Base-by-base conservation (phyloP, 2,113 vertebrate genomes). In the Kobus ellipsiprymnus region DNA sequence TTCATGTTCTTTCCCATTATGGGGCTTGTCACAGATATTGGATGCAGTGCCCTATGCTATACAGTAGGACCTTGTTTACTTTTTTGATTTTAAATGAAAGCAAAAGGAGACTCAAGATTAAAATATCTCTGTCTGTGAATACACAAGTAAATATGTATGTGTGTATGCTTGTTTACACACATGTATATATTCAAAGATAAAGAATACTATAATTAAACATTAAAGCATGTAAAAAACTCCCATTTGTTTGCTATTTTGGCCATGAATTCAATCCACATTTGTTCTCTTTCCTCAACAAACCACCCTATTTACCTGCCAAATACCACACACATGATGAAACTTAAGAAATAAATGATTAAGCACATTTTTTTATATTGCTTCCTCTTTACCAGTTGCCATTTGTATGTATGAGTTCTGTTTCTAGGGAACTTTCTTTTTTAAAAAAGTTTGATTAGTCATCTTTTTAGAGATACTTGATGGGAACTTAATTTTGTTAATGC, bases 261-360 rank as follows among this genome's bases (percentile, higher is more conserved):
- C 67, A 55, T 12, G 57, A 94, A 36, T 74, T 84, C 46, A 40
- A n/a, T 83, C 60, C 30, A 91, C 15, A 0, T 74, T 80, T 29
- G 30, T 60, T 8, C 2, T 96, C 86, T 97, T 98, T 97, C 93
- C 95, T 94, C 60, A 98, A 97, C 80, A 96, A 92, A 52, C 78
- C 50, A 62, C 62, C 55, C 16, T 97, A 46, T 98, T 92, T 91
- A 93, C 40, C 96, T 50, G 36, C 46, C 88, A 97, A 93, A 97
- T 82, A 96, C 27, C 82, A 90, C 36, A 52, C 77, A 36, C 71
- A 62, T 2, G 25, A 71, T 46, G 82, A 57, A 93, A 94, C 84
- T 90, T 87, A 93, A 55, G 86, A 93, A 97, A 93, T 84, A 94
- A 71, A 89, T 84, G 77, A 97, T 91, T 77, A 93, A 97, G 64